Base-by-base conservation (phyloP, 2,113 vertebrate genomes). In the Oreochromis niloticus region DNA sequence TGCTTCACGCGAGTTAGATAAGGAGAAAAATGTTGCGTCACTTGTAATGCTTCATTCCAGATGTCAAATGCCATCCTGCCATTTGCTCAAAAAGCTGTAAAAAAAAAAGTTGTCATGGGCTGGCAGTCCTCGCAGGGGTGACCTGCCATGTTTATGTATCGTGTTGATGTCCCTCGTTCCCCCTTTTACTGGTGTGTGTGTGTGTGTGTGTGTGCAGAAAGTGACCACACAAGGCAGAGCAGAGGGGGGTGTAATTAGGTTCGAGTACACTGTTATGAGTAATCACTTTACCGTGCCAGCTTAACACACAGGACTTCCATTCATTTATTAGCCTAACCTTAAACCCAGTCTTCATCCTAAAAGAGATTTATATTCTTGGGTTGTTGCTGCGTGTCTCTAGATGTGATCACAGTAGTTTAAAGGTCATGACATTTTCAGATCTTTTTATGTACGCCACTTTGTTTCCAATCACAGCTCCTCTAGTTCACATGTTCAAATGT, bases 1-100 rank as follows among this genome's bases (percentile, higher is more conserved):
- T 0, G 0, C 55, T 27, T 57, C 55, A 57, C 2, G 22, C 55
- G 0, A 27, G 55, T 57, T 59, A 59, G 27, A 1, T 30, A 16
- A 59, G 56, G 27, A 59, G 56, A 9, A 59, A 59, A 9, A 59
- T 59, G 14, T 59, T 32, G 56, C 56, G 30, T 59, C 56, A 32
- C 1, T 59, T 59, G 0, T 59, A 17, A 32, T 32, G 56, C 56
- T 59, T 32, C 56, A 32, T 59, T 32, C 56, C 7, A 59, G 27
- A 32, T 59, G 56, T 16, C 56, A 57, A 30, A 57, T 57, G 56
- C 30, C 56, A 59, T 32, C 56, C 56, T 59, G 7, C 14, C 14
- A 59, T 32, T 59, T 59, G 0, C 56, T 32, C 27, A 27, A 27
- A 4, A 27, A 4, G 27, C 27, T 27, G 24, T 24, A 24, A 59